Evolutionary conservation across 2,888 invertebrate genomes (phyloP).

Genomic region (Mongoloraphidia duomilia): DNA sequence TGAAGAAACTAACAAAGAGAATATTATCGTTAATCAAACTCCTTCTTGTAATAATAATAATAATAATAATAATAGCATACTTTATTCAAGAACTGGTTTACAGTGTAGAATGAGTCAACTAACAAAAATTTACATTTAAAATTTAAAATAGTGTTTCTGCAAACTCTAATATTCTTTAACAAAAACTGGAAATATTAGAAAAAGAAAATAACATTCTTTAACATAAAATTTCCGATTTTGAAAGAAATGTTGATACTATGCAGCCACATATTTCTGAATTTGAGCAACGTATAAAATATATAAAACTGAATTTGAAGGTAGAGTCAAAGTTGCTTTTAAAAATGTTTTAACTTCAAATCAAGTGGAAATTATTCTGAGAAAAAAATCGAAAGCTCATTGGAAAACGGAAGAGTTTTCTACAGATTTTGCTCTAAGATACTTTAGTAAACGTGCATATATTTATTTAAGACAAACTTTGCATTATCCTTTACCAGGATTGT

Average conservation of each 20-base stretch:
- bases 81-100: too few relatives aligned
- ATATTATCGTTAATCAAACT: too few relatives aligned
- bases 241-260: neutral
- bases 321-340: conserved; percentile 2
- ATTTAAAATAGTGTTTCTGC: too few relatives aligned
- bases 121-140: too few relatives aligned
- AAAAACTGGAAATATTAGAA: too few relatives aligned
- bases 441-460: conserved; percentile 11
- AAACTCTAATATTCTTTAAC: too few relatives aligned
- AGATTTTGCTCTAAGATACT: conserved; percentile 14
- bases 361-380: neutral
- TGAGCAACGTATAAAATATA: conserved; percentile 1
- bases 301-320: neutral
- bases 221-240: too few relatives aligned
- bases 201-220: too few relatives aligned
- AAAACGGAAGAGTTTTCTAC: conserved; percentile 9
- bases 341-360: conserved; percentile 5
- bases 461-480: conserved; percentile 12
- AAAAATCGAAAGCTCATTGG: conserved; percentile 3
- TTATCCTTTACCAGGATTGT: conserved; percentile 13
- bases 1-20: too few relatives aligned
- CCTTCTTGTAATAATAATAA: too few relatives aligned
- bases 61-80: too few relatives aligned
- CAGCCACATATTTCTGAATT: conserved; percentile 1
- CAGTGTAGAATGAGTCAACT: too few relatives aligned